A percentile compares a stretch with the other conserved stretches of the same genome.
Evolutionary conservation across 2,888 invertebrate species (phyloP).

Genomic region (Ochropleura plecta): DNA sequence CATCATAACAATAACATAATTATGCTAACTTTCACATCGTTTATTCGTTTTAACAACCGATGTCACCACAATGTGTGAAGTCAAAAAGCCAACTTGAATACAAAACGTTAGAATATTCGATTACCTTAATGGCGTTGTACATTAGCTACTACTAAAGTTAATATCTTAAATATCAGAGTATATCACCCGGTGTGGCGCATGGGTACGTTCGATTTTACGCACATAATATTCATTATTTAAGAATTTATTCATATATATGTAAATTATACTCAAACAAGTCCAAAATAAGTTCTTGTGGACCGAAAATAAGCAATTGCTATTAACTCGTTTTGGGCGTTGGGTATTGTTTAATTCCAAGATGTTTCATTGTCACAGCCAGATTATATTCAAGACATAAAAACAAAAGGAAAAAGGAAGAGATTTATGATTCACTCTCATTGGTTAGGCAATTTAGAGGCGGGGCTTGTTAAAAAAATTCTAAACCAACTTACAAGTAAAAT

Average conservation of each 20-base stretch:
- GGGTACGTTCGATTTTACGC: neutral
- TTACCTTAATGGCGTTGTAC: conserved; percentile 74
- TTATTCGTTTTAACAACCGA: neutral
- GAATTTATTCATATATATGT: too few species aligned
- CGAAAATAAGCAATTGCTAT: neutral
- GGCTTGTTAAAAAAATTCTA: neutral
- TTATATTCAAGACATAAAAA: too few species aligned
- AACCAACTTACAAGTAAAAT: neutral
- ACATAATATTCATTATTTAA: too few species aligned
- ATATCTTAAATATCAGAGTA: conserved; percentile 74
- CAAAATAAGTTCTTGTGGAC: neutral
- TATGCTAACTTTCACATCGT: conserved; percentile 16
- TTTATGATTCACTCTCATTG: neutral
- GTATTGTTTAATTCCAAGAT: neutral
- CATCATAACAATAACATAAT: conserved; percentile 7
- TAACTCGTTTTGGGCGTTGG: neutral
- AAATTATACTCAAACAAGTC: neutral
- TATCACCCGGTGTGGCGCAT: conserved; percentile 55
- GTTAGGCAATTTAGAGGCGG: neutral
- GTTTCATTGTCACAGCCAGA: too few species aligned
- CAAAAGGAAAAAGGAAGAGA: too few species aligned
- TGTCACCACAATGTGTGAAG: conserved; percentile 11
- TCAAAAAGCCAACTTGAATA: neutral
- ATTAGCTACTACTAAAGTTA: conserved; percentile 78
- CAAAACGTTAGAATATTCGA: conserved; percentile 36